Base-by-base conservation (phyloP, 2,888 invertebrate species). In the Drosophila borborema region DNA sequence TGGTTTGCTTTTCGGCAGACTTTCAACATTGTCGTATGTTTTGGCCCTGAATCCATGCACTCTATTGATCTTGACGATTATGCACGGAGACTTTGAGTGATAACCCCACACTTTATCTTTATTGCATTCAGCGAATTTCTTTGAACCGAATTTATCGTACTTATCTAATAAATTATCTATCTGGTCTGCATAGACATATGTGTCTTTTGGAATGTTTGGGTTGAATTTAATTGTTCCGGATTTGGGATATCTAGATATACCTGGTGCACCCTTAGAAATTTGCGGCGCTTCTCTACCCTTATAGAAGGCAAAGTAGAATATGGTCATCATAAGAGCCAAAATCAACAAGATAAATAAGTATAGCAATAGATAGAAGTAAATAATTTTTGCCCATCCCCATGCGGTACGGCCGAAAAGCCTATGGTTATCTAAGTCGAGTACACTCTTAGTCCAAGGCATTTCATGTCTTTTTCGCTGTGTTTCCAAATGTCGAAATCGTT, bases 31-130 rank as follows among this genome's bases (percentile, higher is more conserved):
- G 16, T 74, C 69, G 38, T 89, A 90, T 0, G 86, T 83, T 0
- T 67, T 3, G 0, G 90, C n/a, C 3, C 8, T 36, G 16, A 41
- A 86, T 31, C 74, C 81, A 28, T 34, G 23, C 6, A 89, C 20
- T 14, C 74, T 76, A 60, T 86, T 86, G 3, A 86, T 7, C 54
- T 86, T 81, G 10, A 89, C 6, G n/a, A 86, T 74, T 40, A 86
- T 12, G 16, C 74, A 74, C 1, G 86, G 86, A 10, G 18, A 23
- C 9, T 38, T 38, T 0, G 2, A 2, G 2, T 14, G 2, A 49
- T 80, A 86, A 31, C 86, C 86, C 87, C 89, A 86, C 9, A 54
- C 2, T 0, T 43, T 31, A 43, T 90, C 90, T 1, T 10, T 10
- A 55, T 81, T 90, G 69, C 63, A 82, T 0, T 69, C 68, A 8